A percentile compares a stretch with the other conserved stretches of the same genome.
These are phyloP conservation scores for Origma solitaria DNA, from an alignment of 2,113 vertebrate species.

Conservation along the genomic window DNA sequence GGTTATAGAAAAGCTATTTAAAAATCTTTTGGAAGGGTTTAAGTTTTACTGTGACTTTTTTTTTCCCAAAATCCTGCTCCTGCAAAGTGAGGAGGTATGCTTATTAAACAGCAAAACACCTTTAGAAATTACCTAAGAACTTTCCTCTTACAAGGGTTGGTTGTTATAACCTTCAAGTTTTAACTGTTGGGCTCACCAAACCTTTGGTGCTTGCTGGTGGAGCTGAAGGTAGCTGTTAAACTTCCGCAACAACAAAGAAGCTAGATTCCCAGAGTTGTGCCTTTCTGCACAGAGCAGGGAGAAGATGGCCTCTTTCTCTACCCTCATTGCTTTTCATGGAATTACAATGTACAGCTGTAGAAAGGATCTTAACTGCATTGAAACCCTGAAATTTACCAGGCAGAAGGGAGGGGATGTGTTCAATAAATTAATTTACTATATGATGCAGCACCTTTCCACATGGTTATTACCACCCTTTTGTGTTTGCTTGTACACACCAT, in stretches of 20 bases:
- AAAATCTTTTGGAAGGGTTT: conserved; percentile 12
- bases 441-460: background rate
- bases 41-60: background rate
- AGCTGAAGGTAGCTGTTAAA: background rate
- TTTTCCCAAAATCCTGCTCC: background rate
- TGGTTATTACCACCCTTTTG: background rate
- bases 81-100: background rate
- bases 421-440: background rate
- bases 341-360: accelerated
- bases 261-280: background rate
- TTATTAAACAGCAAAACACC: conserved; percentile 33
- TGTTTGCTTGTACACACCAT: background rate
- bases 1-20: conserved; percentile 19
- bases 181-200: background rate
- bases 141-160: background rate
- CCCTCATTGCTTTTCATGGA: background rate
- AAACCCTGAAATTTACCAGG: background rate
- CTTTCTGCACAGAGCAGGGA: background rate
- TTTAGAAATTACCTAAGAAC: background rate
- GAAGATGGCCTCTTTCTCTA: background rate
- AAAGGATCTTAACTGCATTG: background rate
- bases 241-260: background rate
- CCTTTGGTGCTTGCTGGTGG: background rate
- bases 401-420: background rate
- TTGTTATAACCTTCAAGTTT: background rate